Base-by-base conservation (phyloP, 2,888 invertebrate genomes). In the Polietes domitor region DNA sequence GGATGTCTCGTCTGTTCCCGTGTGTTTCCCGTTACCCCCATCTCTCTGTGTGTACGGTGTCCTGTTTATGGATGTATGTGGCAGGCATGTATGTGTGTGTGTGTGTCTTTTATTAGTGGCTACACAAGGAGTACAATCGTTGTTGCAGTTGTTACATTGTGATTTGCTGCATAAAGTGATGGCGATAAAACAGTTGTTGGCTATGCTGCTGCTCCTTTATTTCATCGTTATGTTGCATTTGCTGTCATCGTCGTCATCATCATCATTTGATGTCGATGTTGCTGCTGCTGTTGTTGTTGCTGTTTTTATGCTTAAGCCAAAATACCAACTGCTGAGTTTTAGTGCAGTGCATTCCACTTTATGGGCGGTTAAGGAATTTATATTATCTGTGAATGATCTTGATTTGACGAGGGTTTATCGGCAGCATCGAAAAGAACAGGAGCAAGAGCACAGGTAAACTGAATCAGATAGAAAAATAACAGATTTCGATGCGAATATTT, bases 301-400 rank as follows among this genome's bases (percentile, higher is more conserved):
- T 10, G 15, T 41, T 41, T 32, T 72, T 79, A 55, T 77, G 43
- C 9, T 37, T 37, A 37, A 37, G 37, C 4, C 37, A 37, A 9
- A 9, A 37, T 7, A 7, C 37, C 32, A 32, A 37, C 37, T 10
- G 37, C 47, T 47, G 58, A 55, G 37, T 78, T 78, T 77, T 63
- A 77, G 50, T 74, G 26, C 32, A 26, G 55, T 32, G 63, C 12
- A 10, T 72, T 65, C 28, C 17, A 68, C 41, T 83, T 79, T 79
- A 83, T 79, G 55, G 41, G 65, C 32, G 75, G 79, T 61, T 83
- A 72, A 73, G 65, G 71, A 76, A 58, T 79, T 79, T 82, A 58
- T 72, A 79, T 76, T 65, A 82, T 79, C 71, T 76, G 55, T 55
- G 55, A 79, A 76, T 58, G 72, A 79, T 79, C 37, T 50, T 12